Conservation (phyloP, 2,113 vertebrate species). For the Vulpes ferrilata region DNA sequence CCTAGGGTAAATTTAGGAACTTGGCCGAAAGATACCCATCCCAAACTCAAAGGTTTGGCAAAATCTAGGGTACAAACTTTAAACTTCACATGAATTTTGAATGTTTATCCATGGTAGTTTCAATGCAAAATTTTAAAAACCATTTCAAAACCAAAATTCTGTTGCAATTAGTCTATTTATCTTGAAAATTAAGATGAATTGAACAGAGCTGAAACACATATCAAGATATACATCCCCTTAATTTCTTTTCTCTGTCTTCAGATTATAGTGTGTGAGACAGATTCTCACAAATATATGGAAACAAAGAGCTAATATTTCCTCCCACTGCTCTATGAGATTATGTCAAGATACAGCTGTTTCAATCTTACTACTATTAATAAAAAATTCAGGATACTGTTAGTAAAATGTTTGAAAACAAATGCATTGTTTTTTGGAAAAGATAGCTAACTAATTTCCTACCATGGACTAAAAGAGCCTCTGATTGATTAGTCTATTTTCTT, state of each 20-base stretch:
- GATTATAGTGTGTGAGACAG: neutral
- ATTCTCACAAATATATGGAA: neutral
- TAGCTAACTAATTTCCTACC: neutral
- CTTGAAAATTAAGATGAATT: neutral
- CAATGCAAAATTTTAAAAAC: neutral
- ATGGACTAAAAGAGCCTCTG: neutral
- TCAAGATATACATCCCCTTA: neutral
- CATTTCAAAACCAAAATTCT: neutral
- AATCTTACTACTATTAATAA: neutral
- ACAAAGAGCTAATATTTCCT: neutral
- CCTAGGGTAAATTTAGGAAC: neutral
- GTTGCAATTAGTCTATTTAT: neutral
- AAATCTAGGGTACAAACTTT: neutral
- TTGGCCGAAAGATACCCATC: neutral
- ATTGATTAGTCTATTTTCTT: neutral
- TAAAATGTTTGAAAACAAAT: conserved; percentile 9
- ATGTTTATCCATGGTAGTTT: neutral
- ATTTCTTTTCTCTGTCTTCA: neutral
- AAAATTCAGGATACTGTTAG: neutral
- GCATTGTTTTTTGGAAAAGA: neutral
- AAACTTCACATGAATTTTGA: neutral
- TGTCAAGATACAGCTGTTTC: neutral
- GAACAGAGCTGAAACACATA: neutral
- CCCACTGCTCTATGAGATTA: neutral
- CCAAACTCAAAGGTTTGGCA: neutral